phyloP scores from a whole-genome alignment of 2,888 invertebrate species.

The Diarsia brunnea region DNA sequence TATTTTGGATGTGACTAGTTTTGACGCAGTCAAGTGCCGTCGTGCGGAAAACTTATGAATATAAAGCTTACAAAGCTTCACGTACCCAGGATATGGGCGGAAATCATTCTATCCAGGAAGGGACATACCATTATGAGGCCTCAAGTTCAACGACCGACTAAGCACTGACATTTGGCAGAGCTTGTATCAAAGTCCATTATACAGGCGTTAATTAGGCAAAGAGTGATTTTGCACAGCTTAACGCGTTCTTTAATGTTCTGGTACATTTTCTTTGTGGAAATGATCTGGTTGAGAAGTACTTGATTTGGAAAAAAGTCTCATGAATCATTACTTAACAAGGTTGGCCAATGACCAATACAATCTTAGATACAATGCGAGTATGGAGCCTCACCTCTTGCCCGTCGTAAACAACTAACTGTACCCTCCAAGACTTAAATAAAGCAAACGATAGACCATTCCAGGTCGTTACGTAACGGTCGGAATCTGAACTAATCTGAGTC shows the following conservation, averaged over 20 bases:
- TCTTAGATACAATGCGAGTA: too few relatives aligned
- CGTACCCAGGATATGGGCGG: conserved; percentile 31
- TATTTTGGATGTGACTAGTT: conserved; percentile 20
- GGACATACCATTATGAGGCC: conserved; percentile 43
- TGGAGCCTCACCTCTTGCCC: too few relatives aligned
- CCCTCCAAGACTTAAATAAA: too few relatives aligned
- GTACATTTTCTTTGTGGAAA: neutral
- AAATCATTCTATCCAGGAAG: conserved; percentile 53
- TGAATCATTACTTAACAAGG: neutral
- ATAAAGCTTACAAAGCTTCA: conserved; percentile 48
- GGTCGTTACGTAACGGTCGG: too few relatives aligned
- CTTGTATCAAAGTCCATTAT: conserved; percentile 37
- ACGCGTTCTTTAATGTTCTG: neutral
- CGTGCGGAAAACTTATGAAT: conserved; percentile 52
- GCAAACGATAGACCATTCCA: too few relatives aligned
- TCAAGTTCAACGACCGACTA: conserved; percentile 43
- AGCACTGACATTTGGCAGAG: conserved; percentile 31
- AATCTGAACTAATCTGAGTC: too few relatives aligned
- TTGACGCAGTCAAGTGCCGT: neutral
- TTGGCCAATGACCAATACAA: too few relatives aligned
- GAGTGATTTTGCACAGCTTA: neutral
- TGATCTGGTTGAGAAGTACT: neutral
- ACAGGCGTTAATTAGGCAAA: conserved; percentile 20
- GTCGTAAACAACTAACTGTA: too few relatives aligned
- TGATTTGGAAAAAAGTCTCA: neutral